Percentiles rank a stretch among this genome's conserved stretches.
These are phyloP conservation scores for Omphaloscelis lunosa DNA, from an alignment of 2,888 invertebrate species.

Conservation along the genomic window DNA sequence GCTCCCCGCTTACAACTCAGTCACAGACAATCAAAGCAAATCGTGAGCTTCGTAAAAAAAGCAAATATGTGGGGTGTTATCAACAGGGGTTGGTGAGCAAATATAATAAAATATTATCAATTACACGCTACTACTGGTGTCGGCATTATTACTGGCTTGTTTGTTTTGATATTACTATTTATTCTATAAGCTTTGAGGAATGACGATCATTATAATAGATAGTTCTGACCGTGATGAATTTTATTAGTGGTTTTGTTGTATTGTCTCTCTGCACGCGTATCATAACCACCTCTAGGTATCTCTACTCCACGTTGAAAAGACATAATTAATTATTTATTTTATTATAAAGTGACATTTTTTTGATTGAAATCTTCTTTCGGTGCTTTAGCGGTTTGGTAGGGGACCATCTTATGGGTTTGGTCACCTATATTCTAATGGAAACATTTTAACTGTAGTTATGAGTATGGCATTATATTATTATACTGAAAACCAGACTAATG, in stretches of 20 bases:
- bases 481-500: neutral
- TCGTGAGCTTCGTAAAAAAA: constrained; percentile 72
- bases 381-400: neutral
- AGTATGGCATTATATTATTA: neutral
- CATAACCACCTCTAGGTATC: neutral
- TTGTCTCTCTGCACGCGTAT: too few relatives aligned
- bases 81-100: constrained; percentile 79
- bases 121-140: constrained; percentile 81
- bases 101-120: constrained; percentile 87
- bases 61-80: constrained; percentile 79
- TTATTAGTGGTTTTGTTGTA: neutral
- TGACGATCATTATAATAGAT: constrained; percentile 15
- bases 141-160: constrained; percentile 59
- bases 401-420: neutral
- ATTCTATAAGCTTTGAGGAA: constrained; percentile 34
- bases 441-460: neutral
- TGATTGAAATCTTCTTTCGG: neutral
- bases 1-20: constrained; percentile 37
- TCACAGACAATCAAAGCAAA: constrained; percentile 57
- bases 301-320: neutral
- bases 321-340: neutral
- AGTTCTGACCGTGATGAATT: constrained; percentile 28
- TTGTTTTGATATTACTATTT: constrained; percentile 59
- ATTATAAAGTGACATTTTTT: neutral
- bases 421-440: neutral